Percentiles rank a stretch among this genome's conserved stretches.
These are phyloP conservation scores for Microtus ochrogaster DNA, from an alignment of 2,113 vertebrate species.

Conservation along the genomic window DNA sequence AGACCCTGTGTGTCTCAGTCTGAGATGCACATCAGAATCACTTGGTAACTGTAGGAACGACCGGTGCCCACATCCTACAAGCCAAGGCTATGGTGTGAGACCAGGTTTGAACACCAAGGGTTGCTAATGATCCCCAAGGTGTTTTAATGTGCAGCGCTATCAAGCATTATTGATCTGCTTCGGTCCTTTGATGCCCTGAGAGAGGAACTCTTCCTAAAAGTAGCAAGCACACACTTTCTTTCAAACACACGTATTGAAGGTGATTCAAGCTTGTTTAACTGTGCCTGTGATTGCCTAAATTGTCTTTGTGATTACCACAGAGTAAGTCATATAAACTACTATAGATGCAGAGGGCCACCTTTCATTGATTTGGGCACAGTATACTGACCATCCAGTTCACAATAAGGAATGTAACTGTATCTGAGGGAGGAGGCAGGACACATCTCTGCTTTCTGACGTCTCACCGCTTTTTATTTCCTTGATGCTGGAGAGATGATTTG, in stretches of 20 bases:
- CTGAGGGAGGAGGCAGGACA: not conserved
- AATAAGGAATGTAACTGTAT: not conserved
- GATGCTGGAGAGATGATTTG: not conserved
- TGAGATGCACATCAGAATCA: not conserved
- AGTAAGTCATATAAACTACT: not conserved
- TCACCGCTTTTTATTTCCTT: not conserved
- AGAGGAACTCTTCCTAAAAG: not conserved
- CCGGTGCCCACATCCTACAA: not conserved
- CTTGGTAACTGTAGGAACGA: not conserved
- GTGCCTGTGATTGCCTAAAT: conserved; percentile 49
- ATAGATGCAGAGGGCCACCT: not conserved
- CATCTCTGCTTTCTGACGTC: not conserved
- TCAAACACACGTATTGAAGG: not conserved
- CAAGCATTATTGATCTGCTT: not conserved
- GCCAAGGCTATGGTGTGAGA: not conserved
- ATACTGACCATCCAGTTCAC: not conserved
- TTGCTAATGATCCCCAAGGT: not conserved
- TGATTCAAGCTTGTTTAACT: conserved; percentile 41
- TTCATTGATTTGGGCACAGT: not conserved
- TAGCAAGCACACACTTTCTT: conserved; percentile 19
- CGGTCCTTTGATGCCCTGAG: not conserved
- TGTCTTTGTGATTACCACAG: not conserved
- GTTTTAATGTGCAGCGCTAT: not conserved
- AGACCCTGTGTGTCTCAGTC: not conserved
- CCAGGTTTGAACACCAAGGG: not conserved